Percentiles rank a stretch among this genome's conserved stretches.
phyloP scores from a whole-genome alignment of 2,888 invertebrate species.

The Dione vanillae region DNA sequence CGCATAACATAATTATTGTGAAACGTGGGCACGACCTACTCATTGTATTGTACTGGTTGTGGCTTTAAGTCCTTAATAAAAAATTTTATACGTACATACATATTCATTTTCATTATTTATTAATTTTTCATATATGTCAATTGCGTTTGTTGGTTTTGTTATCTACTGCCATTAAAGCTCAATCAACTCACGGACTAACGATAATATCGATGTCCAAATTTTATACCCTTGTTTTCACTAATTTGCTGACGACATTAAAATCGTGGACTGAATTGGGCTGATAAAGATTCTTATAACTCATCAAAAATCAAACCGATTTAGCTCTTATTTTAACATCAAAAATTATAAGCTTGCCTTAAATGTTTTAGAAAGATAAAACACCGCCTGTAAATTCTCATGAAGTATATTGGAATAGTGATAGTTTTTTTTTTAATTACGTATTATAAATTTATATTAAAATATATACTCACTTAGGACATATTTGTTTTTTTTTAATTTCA shows the following conservation, averaged over 20 bases:
- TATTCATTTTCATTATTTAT: too few relatives aligned
- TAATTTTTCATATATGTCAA: too few relatives aligned
- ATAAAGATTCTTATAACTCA: constrained; percentile 27
- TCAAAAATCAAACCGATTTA: constrained; percentile 24
- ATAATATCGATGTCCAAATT: constrained; percentile 20
- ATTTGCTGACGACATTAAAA: constrained; percentile 19
- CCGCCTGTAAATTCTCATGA: too few relatives aligned
- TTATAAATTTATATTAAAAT: too few relatives aligned
- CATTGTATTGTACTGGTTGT: not conserved
- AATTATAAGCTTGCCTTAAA: not conserved
- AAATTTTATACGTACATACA: too few relatives aligned
- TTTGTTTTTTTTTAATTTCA: too few relatives aligned
- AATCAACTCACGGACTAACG: not conserved
- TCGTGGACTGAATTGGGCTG: constrained; percentile 17
- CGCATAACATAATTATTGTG: not conserved
- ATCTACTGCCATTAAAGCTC: not conserved
- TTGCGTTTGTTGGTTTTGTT: not conserved
- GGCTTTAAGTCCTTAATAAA: not conserved
- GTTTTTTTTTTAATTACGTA: too few relatives aligned
- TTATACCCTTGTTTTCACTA: constrained; percentile 13
- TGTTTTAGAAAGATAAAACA: not conserved
- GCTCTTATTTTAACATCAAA: constrained; percentile 9
- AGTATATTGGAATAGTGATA: too few relatives aligned
- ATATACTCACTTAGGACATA: too few relatives aligned
- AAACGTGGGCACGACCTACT: not conserved